Percentiles rank a stretch among this genome's conserved stretches.
phyloP scores from a whole-genome alignment of 1,140 invertebrate genomes.

The Drosophila oshimai region DNA sequence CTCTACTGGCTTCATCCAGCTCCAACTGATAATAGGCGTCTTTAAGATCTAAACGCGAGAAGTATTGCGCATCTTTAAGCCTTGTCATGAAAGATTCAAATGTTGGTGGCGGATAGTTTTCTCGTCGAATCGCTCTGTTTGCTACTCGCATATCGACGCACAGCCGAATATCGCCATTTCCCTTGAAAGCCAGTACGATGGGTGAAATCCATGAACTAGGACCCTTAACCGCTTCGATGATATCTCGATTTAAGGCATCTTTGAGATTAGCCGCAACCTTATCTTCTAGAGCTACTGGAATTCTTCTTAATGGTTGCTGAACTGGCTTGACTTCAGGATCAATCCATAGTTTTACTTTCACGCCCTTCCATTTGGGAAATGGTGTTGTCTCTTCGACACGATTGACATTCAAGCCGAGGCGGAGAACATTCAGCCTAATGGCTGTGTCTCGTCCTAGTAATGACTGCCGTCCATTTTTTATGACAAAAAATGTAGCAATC shows the following conservation, averaged over 20 bases:
- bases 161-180: no score
- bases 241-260: conserved; percentile 1
- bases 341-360: neutral
- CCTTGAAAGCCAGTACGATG: no score
- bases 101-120: no score
- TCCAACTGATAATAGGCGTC: conserved; percentile 67
- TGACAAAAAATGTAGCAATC: no score
- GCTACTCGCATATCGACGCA: no score
- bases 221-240: conserved; percentile 6
- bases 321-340: no score
- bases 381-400: no score
- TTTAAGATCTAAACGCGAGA: no score
- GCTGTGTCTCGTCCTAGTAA: conserved; percentile 20
- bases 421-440: no score
- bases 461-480: conserved; percentile 15
- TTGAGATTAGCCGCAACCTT: conserved; percentile 6
- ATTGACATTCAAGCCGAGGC: no score
- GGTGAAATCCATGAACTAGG: neutral
- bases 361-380: conserved; percentile 7
- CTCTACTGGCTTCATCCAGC: conserved; percentile 42
- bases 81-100: conserved; percentile 37
- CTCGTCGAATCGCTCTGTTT: no score
- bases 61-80: conserved; percentile 49
- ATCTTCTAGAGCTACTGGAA: neutral
- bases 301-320: no score